phyloP scores from a whole-genome alignment of 2,888 invertebrate genomes.

The Zaprionus bogoriensis region DNA sequence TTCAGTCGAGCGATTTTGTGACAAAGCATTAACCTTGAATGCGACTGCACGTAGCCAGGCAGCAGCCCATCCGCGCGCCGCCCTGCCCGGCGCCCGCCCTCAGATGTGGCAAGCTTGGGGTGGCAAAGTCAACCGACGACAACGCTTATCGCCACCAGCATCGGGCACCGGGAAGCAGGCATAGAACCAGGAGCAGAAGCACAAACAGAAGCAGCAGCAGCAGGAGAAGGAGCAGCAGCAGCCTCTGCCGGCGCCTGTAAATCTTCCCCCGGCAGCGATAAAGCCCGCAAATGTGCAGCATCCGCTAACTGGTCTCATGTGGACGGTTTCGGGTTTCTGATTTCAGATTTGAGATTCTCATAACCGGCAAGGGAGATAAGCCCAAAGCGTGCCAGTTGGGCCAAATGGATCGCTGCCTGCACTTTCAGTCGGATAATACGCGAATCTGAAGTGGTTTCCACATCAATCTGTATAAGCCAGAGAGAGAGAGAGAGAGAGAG shows the following conservation, averaged over 20 bases:
- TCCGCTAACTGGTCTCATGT: constrained; percentile 26
- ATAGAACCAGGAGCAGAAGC: too few species aligned
- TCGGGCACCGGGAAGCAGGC: too few species aligned
- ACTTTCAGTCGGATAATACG: too few species aligned
- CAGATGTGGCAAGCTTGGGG: constrained; percentile 22
- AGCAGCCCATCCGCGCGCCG: not conserved
- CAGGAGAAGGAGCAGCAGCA: constrained; percentile 19
- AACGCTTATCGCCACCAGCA: constrained; percentile 48
- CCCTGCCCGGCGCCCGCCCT: constrained; percentile 1
- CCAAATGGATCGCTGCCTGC: not conserved
- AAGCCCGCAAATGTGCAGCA: constrained; percentile 28
- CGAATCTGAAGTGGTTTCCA: not conserved
- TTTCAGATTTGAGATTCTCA: constrained; percentile 3
- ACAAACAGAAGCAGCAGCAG: constrained; percentile 22
- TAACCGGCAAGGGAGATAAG: too few species aligned
- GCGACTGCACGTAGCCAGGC: constrained; percentile 57
- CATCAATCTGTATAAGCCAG: too few species aligned
- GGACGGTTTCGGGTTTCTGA: constrained; percentile 33
- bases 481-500: not conserved
- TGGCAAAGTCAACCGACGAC: constrained; percentile 53
- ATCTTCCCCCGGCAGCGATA: constrained; percentile 37
- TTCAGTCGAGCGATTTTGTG: constrained; percentile 55
- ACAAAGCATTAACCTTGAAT: constrained; percentile 72
- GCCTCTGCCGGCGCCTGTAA: constrained; percentile 13
- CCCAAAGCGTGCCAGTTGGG: constrained; percentile 5